Evolutionary conservation across 2,113 vertebrate genomes (phyloP), one percentile per base, ranked within the genome.

Genomic region (Chlamydotis undulata): DNA sequence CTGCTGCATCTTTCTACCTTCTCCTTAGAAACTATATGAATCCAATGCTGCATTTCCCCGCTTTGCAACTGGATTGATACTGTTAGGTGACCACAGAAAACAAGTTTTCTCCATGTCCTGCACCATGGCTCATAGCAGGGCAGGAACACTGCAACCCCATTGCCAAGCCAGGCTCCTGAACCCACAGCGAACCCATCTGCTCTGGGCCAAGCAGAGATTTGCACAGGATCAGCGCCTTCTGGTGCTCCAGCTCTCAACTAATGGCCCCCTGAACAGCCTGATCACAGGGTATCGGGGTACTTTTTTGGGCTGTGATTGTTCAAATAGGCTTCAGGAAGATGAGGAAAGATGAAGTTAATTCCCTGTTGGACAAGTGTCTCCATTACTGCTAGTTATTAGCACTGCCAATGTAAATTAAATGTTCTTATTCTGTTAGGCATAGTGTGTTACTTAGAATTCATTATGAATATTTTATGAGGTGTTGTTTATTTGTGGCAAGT

Each of bases 181-280:
- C 29, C 39, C 35, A 25, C 1, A 10, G n/a, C 0, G 1, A 79
- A 28, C 4, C 14, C 43, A 15, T 6, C 31, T 75, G 7, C 29
- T 52, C 24, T 2, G 1, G 19, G 23, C 12, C 3, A 4, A 75
- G 55, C 16, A 45, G 26, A 71, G 13, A 4, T 67, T 63, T 19
- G 1, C 15, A 13, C 29, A 70, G 19, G n/a, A 45, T 47, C 47
- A 77, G 22, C 10, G 29, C 3, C 33, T n/a, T 67, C 61, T 81
- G 52, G 24, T 78, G 24, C 31, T 84, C 25, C n/a, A 79, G 39
- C 5, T 78, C 37, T 64, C 56, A 43, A n/a, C 5, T 6, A 59
- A 3, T 1, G 1, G 0, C 4, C 4, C 9, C 10, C 9, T 45
- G 11, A 75, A 55, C 10, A 53, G 26, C 7, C 45, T 56, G 25